Base-by-base conservation (phyloP, 1,140 invertebrate genomes). In the Drosophila pectinifera region DNA sequence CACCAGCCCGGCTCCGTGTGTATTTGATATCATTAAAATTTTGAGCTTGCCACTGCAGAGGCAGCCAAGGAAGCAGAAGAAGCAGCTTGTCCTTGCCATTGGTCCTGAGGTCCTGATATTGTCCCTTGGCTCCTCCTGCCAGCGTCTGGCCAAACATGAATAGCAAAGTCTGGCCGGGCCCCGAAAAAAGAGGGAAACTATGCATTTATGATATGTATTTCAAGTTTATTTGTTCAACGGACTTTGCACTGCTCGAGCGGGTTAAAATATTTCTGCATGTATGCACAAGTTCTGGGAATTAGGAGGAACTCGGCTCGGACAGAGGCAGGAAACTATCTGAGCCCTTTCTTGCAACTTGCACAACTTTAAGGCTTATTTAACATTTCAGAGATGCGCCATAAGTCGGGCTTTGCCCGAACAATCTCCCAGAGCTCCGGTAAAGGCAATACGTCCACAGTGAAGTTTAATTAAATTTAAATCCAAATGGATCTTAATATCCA, bases 11-110 rank as follows among this genome's bases (percentile, higher is more conserved):
- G 48, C 51, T 53, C 18, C 36, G 45, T 69, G 58, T 70, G 57
- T 76, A 61, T 78, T 78, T 73, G 62, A 86, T 79, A 69, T 88
- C 83, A 86, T 86, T 86, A 88, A 86, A 88, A 86, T 82, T 65
- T 81, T 42, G 56, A 81, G 56, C 59, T 78, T 68, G 55, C 63
- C 68, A 51, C 72, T 77, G 63, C 74, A 77, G 74, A 53, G 55
- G 72, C 67, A 68, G 65, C 39, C 59, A 41, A 68, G 49, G 64
- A 42, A 42, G 62, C 48, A 67, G 61, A 45, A 65, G 22, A 45
- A 69, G 68, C 73, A 69, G 80, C 76, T 72, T 84, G 78, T 86
- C 82, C 82, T 78, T 81, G 73, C 68, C 78, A 63, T 70, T 58
- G 67, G 61, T 62, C 43, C 70, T 78, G 56, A 54, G 67, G 61